A percentile compares a stretch with the other conserved stretches of the same genome.
Evolutionary conservation across 2,797 vertebrate genomes (phyloP).

Genomic region (Ibycter americanus): DNA sequence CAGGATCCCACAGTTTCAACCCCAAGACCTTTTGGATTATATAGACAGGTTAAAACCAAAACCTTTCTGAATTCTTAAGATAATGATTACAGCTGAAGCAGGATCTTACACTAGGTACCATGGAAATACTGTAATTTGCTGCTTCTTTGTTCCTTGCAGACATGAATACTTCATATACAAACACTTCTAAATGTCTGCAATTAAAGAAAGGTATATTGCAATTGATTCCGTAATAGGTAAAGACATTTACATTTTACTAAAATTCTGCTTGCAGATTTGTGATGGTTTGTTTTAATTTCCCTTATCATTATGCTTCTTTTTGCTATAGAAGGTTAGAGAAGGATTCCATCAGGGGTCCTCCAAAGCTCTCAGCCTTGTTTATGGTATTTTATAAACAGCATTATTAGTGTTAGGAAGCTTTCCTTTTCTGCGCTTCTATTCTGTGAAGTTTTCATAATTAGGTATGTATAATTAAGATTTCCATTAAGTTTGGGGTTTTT

Average conservation of each 20-base stretch:
- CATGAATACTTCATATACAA: neutral
- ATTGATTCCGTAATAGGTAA: neutral
- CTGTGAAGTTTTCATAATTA: slow-evolving; percentile 60
- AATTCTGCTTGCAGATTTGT: neutral
- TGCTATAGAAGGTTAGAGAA: neutral
- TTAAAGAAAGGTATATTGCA: neutral
- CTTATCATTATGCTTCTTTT: neutral
- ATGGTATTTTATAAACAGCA: neutral
- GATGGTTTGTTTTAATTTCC: neutral
- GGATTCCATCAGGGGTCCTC: neutral
- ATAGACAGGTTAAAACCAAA: neutral
- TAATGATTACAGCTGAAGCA: neutral
- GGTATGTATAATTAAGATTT: slow-evolving; percentile 67
- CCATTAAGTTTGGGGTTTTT: neutral
- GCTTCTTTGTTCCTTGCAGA: neutral
- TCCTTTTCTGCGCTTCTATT: neutral
- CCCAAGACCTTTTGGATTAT: neutral
- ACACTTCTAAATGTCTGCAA: neutral
- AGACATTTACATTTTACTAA: neutral
- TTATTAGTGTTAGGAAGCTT: slow-evolving; percentile 4
- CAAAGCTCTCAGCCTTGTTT: neutral
- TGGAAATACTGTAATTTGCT: neutral
- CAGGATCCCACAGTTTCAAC: neutral
- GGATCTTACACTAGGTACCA: neutral
- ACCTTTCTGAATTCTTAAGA: neutral